Evolutionary conservation across 2,888 invertebrate species (phyloP).

Genomic region (Cephus pygmeus): DNA sequence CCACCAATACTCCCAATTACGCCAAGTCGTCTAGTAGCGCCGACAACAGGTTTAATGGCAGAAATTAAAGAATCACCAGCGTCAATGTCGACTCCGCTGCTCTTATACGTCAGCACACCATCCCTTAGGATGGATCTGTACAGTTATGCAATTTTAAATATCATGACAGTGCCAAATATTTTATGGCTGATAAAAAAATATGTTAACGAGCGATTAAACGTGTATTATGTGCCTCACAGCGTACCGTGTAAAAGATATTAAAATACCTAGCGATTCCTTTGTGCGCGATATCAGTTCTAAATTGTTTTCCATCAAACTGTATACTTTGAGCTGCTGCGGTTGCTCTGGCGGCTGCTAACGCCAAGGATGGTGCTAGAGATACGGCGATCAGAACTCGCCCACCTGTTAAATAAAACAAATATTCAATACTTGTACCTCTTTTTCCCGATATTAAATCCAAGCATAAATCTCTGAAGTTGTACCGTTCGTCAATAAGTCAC

Average conservation of each 20-base stretch:
- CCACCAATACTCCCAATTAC: slow-evolving; percentile 88
- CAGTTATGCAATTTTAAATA: slow-evolving; percentile 18
- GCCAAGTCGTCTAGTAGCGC: slow-evolving; percentile 81
- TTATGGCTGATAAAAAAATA: background rate
- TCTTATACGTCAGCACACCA: slow-evolving; percentile 85
- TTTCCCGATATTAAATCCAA: background rate
- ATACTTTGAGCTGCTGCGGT: slow-evolving; percentile 79
- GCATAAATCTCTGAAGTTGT: slow-evolving; percentile 5
- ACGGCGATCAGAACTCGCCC: slow-evolving; percentile 91
- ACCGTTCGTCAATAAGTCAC: slow-evolving; percentile 81
- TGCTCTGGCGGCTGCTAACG: slow-evolving; percentile 79
- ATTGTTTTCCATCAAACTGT: slow-evolving; percentile 86
- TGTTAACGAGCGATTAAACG: background rate
- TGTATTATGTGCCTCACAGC: too few species aligned
- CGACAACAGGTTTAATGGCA: slow-evolving; percentile 83
- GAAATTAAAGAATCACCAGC: slow-evolving; percentile 90
- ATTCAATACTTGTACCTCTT: background rate
- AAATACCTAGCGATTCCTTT: slow-evolving; percentile 81
- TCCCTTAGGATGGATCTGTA: slow-evolving; percentile 68
- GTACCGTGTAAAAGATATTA: background rate
- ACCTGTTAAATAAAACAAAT: slow-evolving; percentile 59
- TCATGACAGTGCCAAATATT: slow-evolving; percentile 6
- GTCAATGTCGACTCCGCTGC: slow-evolving; percentile 92
- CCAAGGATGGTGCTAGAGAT: slow-evolving; percentile 76
- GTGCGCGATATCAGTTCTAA: slow-evolving; percentile 89